phyloP scores from a whole-genome alignment of 2,888 invertebrate species.

The Leucoma salicis region DNA sequence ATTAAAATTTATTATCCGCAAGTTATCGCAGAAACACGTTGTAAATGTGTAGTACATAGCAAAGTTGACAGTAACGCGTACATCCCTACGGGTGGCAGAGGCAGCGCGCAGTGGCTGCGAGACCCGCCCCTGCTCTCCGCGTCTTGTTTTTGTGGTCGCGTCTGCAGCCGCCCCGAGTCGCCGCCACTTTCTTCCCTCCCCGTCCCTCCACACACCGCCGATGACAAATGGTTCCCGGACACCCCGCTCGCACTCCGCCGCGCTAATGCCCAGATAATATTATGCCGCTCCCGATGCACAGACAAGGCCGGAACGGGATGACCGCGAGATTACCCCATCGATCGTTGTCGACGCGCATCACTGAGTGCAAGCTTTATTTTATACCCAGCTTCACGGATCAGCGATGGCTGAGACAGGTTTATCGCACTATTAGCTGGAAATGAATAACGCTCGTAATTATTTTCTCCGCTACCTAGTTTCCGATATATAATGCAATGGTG shows the following conservation, averaged over 20 bases:
- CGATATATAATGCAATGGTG: constrained; percentile 27
- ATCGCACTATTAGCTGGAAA: constrained; percentile 59
- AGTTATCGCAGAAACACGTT: not conserved
- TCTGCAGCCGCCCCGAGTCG: constrained; percentile 75
- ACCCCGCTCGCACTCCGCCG: constrained; percentile 57
- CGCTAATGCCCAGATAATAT: constrained; percentile 79
- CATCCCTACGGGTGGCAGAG: constrained; percentile 60
- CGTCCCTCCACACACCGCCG: constrained; percentile 49
- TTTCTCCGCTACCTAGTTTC: constrained; percentile 23
- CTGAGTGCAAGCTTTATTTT: constrained; percentile 68
- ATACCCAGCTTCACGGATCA: constrained; percentile 66
- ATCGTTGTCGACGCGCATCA: constrained; percentile 66
- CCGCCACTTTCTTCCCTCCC: constrained; percentile 48
- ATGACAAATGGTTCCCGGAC: constrained; percentile 80
- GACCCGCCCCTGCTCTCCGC: constrained; percentile 68
- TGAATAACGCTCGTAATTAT: constrained; percentile 46
- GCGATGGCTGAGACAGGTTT: constrained; percentile 57
- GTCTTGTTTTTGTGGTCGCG: constrained; percentile 79
- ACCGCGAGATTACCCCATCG: constrained; percentile 74
- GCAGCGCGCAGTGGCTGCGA: constrained; percentile 54
- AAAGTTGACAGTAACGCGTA: constrained; percentile 41
- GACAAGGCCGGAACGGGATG: constrained; percentile 62
- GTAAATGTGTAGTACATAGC: no score
- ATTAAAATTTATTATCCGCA: no score
- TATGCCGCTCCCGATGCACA: constrained; percentile 71